A percentile compares a stretch with the other conserved stretches of the same genome.
Evolutionary conservation across 2,888 invertebrate genomes (phyloP).

Genomic region (Thecophora atra): DNA sequence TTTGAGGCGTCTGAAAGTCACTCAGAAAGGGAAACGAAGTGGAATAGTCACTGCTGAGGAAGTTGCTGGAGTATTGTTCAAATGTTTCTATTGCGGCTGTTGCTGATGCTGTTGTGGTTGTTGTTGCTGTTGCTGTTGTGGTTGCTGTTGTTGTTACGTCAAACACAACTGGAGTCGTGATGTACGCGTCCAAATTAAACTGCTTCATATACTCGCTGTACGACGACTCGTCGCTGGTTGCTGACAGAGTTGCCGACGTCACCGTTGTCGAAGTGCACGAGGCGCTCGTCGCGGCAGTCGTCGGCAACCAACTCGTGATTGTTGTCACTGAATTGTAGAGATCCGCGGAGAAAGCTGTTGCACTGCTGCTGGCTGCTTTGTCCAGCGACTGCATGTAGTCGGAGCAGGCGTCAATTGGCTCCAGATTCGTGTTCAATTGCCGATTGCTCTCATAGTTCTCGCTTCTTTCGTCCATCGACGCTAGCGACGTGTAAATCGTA

Average conservation of each 20-base stretch:
- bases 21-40: background rate
- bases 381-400: conserved; percentile 17
- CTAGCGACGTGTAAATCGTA: background rate
- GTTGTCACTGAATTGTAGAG: conserved; percentile 31
- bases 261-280: background rate
- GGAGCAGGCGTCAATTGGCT: conserved; percentile 1
- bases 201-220: conserved; percentile 55
- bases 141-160: background rate
- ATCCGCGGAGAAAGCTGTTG: background rate
- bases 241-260: conserved; percentile 24
- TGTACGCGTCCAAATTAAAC: conserved; percentile 45
- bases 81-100: background rate
- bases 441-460: background rate
- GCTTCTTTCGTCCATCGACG: background rate
- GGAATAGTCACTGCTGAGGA: background rate
- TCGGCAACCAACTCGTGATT: conserved; percentile 47
- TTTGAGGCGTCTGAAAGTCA: background rate
- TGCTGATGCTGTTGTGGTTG: conserved; percentile 21
- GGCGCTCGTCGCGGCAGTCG: conserved; percentile 41
- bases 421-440: background rate
- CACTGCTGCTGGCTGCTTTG: conserved; percentile 27
- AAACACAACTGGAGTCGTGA: background rate
- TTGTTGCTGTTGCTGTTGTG: conserved; percentile 21
- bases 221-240: conserved; percentile 30
- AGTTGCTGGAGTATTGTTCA: conserved; percentile 15